These are phyloP conservation scores for Sitodiplosis mosellana DNA, from an alignment of 1,140 invertebrate species.

Conservation along the genomic window DNA sequence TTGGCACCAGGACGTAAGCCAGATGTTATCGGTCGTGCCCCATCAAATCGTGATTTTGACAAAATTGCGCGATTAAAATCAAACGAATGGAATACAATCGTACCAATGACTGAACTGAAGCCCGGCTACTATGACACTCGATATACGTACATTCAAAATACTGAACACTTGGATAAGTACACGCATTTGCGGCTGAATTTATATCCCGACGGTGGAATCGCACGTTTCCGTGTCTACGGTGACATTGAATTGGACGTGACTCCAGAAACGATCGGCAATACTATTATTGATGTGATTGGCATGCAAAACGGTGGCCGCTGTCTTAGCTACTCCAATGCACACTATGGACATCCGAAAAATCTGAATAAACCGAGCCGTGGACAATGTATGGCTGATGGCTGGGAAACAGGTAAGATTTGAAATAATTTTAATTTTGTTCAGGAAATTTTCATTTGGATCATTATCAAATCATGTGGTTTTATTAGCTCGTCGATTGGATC, in stretches of 20 bases:
- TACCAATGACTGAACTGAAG: conserved; percentile 31
- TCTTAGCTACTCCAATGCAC: conserved; percentile 38
- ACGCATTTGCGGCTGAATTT: conserved; percentile 42
- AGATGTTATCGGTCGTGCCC: conserved; percentile 30
- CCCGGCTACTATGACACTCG: conserved; percentile 37
- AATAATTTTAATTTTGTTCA: too few species aligned
- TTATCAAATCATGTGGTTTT: too few species aligned
- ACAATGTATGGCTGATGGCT: conserved; percentile 40
- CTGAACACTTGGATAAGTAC: conserved; percentile 26
- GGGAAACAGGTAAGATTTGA: conserved; percentile 33
- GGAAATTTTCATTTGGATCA: too few species aligned
- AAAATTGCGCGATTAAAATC: conserved; percentile 28
- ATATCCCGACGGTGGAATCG: conserved; percentile 47
- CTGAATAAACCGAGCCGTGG: conserved; percentile 34
- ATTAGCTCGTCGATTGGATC: conserved; percentile 34
- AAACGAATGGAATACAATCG: conserved; percentile 37
- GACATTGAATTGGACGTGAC: conserved; percentile 2
- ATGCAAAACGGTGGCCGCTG: conserved; percentile 34
- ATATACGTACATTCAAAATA: conserved; percentile 30
- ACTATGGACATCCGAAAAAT: conserved; percentile 44
- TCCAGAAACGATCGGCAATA: conserved; percentile 12
- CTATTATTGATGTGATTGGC: conserved; percentile 33
- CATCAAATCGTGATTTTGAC: conserved; percentile 26
- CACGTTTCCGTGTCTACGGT: conserved; percentile 40
- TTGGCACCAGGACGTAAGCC: conserved; percentile 26